These are phyloP conservation scores for Turritopsis dohrnii DNA, from an alignment of 30 jellyfish, hydroid and myxozoan genomes.

Conservation along the genomic window DNA sequence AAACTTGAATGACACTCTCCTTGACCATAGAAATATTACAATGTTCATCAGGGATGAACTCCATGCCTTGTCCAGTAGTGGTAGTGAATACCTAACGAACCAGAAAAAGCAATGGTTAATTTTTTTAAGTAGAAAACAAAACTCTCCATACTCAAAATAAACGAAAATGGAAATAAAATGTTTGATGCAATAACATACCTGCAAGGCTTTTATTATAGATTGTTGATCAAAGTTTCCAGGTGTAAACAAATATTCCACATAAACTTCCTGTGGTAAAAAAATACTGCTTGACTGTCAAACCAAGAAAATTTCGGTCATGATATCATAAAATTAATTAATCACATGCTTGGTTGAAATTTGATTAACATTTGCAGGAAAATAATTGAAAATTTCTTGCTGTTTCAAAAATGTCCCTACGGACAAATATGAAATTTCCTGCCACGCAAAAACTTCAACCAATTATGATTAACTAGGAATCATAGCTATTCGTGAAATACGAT, in stretches of 20 bases:
- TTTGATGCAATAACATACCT: conserved; percentile 26
- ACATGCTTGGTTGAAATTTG: too few relatives aligned
- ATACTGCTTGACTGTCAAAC: background rate
- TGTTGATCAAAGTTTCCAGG: conserved; percentile 64
- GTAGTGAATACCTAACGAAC: background rate
- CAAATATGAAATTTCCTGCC: too few relatives aligned
- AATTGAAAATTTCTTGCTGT: too few relatives aligned
- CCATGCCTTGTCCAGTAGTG: conserved; percentile 12
- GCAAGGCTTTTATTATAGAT: conserved; percentile 64
- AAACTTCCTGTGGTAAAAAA: conserved; percentile 52
- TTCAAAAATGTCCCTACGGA: too few relatives aligned
- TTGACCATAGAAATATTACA: background rate
- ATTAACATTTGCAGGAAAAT: too few relatives aligned
- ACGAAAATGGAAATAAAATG: too few relatives aligned
- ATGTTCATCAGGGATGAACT: conserved; percentile 1
- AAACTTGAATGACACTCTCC: conserved; percentile 18
- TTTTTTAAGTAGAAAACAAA: background rate
- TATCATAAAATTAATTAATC: too few relatives aligned
- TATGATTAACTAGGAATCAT: too few relatives aligned
- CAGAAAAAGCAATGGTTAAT: background rate
- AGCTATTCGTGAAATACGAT: too few relatives aligned
- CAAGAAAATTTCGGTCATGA: too few relatives aligned
- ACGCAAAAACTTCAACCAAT: too few relatives aligned
- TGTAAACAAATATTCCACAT: conserved; percentile 43
- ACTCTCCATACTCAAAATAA: background rate